Base-by-base conservation (phyloP, 1,140 invertebrate species). In the Pogonognathellus flavescens region DNA sequence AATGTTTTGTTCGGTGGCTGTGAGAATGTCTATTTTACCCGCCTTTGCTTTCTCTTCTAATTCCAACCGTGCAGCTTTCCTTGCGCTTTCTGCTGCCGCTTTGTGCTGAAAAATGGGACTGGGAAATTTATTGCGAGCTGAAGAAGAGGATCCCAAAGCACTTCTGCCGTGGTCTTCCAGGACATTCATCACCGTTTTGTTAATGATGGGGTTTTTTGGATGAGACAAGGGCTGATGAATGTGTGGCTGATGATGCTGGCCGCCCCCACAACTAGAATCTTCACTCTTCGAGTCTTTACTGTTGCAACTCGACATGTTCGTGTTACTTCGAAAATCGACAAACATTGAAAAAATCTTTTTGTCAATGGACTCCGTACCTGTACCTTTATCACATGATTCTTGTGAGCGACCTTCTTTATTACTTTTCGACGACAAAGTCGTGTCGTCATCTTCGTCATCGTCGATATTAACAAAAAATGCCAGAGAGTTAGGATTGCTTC, bases 331-430 rank as follows among this genome's bases (percentile, higher is more conserved):
- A 84, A 88, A 80, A 62, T 88, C 88, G 2, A 88, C 86, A 84
- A 88, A 88, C 88, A 88, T 87, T 8, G 85, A 84, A 52, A 88
- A 88, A 20, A 88, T 88, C 22, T 87, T 88, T 25, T 88, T 86
- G 81, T 84, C 82, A 9, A 66, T 60, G 0, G 84, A 70, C 49
- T 87, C 84, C 8, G 62, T 52, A 11, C 13, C 76, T 13, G 80
- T 16, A 13, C 25, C 70, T 76, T 76, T 76, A 76, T 76, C 70
- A 76, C 70, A 76, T 76, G 31, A 72, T 55, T 66, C 60, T 13
- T 60, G 52, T 13, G 41, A 13, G n/a, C 18, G 20, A 7, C 49
- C 62, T 20, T 55, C 80, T 14, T 83, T 76, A 49, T 76, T 76
- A 1, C 14, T 49, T 25, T 81, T 41, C 2, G 20, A 14, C 16